A percentile compares a stretch with the other conserved stretches of the same genome.
These are phyloP conservation scores for Phyllotreta cruciferae DNA, from an alignment of 2,888 invertebrate species.

Conservation along the genomic window DNA sequence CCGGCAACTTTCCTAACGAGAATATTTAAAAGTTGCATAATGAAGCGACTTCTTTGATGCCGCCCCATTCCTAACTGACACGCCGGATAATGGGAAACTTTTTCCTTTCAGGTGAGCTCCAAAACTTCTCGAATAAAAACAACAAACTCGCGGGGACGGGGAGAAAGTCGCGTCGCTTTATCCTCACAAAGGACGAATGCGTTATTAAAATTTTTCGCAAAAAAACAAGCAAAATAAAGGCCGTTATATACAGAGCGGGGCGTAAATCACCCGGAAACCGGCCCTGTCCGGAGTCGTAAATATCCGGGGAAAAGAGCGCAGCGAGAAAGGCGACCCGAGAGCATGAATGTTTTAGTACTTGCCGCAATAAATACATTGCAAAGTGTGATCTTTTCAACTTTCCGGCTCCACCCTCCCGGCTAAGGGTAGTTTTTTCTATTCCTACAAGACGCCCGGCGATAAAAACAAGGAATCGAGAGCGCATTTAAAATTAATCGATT, in stretches of 20 bases:
- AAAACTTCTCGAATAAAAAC: conserved; percentile 5
- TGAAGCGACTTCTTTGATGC: conserved; percentile 4
- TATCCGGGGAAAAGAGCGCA: conserved; percentile 25
- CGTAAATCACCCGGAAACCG: conserved; percentile 26
- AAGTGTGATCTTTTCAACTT: conserved; percentile 34
- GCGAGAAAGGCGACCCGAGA: conserved; percentile 15
- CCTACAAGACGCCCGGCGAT: not conserved
- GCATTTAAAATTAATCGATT: no score
- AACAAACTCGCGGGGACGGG: not conserved
- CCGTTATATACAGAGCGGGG: no score
- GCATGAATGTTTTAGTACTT: conserved; percentile 40
- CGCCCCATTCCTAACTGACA: not conserved
- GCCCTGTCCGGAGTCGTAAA: conserved; percentile 32
- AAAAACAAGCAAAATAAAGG: no score
- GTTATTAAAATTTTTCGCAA: not conserved
- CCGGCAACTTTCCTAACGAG: not conserved
- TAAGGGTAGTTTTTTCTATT: conserved; percentile 6
- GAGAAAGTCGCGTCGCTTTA: not conserved
- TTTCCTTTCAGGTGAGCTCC: conserved; percentile 4
- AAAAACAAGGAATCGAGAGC: no score
- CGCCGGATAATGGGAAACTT: not conserved
- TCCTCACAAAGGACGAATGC: not conserved
- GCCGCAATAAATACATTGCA: conserved; percentile 38
- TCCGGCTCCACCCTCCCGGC: conserved; percentile 32
- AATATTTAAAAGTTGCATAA: conserved; percentile 5